Percentiles rank a stretch among this genome's conserved stretches.
phyloP scores from a whole-genome alignment of 2,888 invertebrate genomes.

The Neelides folsomi region DNA sequence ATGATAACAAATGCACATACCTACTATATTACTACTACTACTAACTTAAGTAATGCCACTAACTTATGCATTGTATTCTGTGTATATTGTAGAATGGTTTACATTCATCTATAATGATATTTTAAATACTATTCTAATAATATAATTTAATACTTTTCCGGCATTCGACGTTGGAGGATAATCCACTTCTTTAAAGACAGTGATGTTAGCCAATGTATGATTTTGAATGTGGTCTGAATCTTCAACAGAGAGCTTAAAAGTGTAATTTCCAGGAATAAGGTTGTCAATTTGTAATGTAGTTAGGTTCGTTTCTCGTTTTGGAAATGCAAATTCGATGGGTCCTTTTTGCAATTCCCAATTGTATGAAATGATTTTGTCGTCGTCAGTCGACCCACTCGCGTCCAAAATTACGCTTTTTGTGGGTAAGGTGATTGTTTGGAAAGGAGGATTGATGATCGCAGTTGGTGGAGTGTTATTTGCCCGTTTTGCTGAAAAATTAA shows the following conservation, averaged over 20 bases:
- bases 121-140: no score
- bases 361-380: conserved; percentile 72
- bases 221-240: conserved; percentile 79
- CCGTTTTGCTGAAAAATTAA: conserved; percentile 48
- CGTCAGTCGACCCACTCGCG: conserved; percentile 50
- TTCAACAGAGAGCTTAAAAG: conserved; percentile 75
- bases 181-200: conserved; percentile 77
- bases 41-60: no score
- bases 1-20: no score
- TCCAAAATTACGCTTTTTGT: conserved; percentile 82
- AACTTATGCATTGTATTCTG: no score
- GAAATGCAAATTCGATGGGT: conserved; percentile 68
- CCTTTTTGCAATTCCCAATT: conserved; percentile 86
- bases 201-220: conserved; percentile 73
- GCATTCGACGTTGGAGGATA: conserved; percentile 94
- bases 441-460: conserved; percentile 70
- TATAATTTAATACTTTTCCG: conserved; percentile 46
- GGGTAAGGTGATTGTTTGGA: conserved; percentile 75
- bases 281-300: conserved; percentile 73
- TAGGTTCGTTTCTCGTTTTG: conserved; percentile 46
- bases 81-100: no score
- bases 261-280: conserved; percentile 77
- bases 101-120: no score
- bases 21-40: no score
- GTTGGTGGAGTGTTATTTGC: conserved; percentile 64